Evolutionary conservation across 2,113 vertebrate genomes (phyloP).

Genomic region (Pelobates fuscus): DNA sequence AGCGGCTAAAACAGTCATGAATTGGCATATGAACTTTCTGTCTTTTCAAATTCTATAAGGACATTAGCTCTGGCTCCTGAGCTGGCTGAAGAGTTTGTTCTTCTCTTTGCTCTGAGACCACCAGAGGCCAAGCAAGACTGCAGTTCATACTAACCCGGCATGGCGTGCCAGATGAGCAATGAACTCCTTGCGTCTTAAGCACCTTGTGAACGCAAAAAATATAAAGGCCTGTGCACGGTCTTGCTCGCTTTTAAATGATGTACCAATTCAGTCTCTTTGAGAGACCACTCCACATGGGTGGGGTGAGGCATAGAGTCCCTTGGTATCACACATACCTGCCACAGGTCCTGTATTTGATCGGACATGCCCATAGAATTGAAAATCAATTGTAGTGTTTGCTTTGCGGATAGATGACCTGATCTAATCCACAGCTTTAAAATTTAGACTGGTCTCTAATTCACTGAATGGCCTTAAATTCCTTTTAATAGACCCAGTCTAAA

Average conservation of each 20-base stretch:
- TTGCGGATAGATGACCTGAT: conserved; percentile 81
- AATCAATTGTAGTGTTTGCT: conserved; percentile 67
- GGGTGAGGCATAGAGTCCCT: neutral
- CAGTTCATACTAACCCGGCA: neutral
- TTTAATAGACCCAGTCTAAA: conserved; percentile 87
- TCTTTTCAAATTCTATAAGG: conserved; percentile 68
- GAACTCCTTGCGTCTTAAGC: no score
- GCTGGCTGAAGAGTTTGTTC: conserved; percentile 73
- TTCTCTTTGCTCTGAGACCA: conserved; percentile 2
- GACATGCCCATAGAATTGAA: conserved; percentile 73
- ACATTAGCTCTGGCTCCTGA: conserved; percentile 75
- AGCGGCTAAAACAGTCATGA: conserved; percentile 98
- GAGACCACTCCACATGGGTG: neutral
- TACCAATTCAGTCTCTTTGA: neutral
- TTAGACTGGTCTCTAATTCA: conserved; percentile 81
- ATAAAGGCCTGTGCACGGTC: neutral
- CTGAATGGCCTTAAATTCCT: conserved; percentile 93
- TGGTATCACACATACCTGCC: neutral
- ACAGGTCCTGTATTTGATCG: conserved; percentile 12
- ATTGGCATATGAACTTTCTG: conserved; percentile 70
- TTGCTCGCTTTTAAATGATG: neutral
- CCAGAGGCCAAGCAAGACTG: neutral
- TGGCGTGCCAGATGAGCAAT: neutral
- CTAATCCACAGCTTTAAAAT: conserved; percentile 86
- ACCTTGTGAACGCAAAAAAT: no score